These are phyloP conservation scores for Tachina grossa DNA, from an alignment of 2,888 invertebrate genomes.

Conservation along the genomic window DNA sequence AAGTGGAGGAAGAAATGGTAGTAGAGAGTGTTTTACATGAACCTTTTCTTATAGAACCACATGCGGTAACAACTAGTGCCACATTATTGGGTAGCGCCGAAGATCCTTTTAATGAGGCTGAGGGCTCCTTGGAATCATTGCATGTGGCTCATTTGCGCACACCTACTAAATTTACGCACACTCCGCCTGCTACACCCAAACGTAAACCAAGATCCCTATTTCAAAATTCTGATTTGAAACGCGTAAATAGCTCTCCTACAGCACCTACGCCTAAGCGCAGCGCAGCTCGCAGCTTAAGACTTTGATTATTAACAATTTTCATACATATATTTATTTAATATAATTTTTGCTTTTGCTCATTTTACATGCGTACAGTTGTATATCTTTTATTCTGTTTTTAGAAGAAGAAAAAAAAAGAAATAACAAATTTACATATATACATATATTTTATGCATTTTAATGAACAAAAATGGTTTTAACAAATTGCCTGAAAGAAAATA, in stretches of 20 bases:
- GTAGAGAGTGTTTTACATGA: constrained; percentile 65
- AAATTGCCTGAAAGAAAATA: neutral
- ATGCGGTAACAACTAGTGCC: constrained; percentile 48
- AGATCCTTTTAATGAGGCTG: constrained; percentile 64
- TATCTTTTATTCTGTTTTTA: constrained; percentile 8
- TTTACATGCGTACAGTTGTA: neutral
- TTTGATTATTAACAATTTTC: constrained; percentile 63
- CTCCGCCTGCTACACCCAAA: constrained; percentile 73
- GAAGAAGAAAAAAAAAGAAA: neutral
- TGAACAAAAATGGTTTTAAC: neutral
- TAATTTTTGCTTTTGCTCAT: neutral
- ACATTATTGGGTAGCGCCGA: constrained; percentile 46
- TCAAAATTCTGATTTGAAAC: constrained; percentile 69
- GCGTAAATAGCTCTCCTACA: constrained; percentile 63
- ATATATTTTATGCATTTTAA: neutral
- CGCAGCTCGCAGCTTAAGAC: constrained; percentile 73
- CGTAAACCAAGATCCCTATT: constrained; percentile 70
- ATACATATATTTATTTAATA: constrained; percentile 30
- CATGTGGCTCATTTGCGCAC: constrained; percentile 68
- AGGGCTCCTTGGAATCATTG: constrained; percentile 53
- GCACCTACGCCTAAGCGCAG: constrained; percentile 72
- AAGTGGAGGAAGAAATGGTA: constrained; percentile 43
- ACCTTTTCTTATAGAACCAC: constrained; percentile 55
- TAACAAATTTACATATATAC: constrained; percentile 38
- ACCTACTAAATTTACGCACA: constrained; percentile 71